Evolutionary conservation across 2,888 invertebrate species (phyloP).

Genomic region (Microctonus hyperodae): DNA sequence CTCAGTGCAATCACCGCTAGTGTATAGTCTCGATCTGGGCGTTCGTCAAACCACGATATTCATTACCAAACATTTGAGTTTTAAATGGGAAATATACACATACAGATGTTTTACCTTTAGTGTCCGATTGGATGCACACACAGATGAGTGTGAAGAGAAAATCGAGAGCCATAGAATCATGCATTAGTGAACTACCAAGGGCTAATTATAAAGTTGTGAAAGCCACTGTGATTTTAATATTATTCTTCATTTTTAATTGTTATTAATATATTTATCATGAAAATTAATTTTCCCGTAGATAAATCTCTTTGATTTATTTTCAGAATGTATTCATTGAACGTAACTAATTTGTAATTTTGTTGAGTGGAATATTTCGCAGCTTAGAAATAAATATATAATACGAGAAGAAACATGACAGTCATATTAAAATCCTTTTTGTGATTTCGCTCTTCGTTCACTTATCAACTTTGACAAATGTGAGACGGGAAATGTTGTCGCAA

Average conservation of each 20-base stretch:
- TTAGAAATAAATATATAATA: background rate
- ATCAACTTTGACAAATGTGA: slow-evolving; percentile 10
- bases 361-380: background rate
- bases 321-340: too few species aligned
- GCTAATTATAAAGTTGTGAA: slow-evolving; percentile 1
- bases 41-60: slow-evolving; percentile 45
- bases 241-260: too few species aligned
- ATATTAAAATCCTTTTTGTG: background rate
- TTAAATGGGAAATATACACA: slow-evolving; percentile 43
- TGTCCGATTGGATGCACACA: slow-evolving; percentile 16
- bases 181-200: background rate
- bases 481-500: slow-evolving; percentile 28
- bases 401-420: background rate
- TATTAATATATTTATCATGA: too few species aligned
- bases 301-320: too few species aligned
- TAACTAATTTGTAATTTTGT: too few species aligned
- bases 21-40: slow-evolving; percentile 23
- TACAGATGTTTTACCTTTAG: slow-evolving; percentile 7
- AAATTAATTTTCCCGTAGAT: too few species aligned
- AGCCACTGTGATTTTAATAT: too few species aligned
- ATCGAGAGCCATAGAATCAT: background rate
- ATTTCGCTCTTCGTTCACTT: slow-evolving; percentile 8
- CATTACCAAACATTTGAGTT: slow-evolving; percentile 58
- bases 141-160: slow-evolving; percentile 9
- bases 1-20: slow-evolving; percentile 40